phyloP scores from a whole-genome alignment of 2,113 vertebrate genomes.

The Eleginops maclovinus region DNA sequence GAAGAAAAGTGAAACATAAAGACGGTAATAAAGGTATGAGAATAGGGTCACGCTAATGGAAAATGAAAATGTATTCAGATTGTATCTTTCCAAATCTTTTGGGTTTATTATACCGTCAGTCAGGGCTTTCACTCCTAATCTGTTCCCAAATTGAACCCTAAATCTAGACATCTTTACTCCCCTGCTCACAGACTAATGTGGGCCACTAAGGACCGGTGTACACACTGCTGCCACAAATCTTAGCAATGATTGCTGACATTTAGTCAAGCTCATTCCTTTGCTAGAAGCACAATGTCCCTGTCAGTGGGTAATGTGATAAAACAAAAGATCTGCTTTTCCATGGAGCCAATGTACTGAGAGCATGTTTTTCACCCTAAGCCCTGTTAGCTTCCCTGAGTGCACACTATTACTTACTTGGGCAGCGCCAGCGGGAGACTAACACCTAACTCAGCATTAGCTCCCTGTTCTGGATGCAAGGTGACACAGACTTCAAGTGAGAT shows the following conservation, averaged over 20 bases:
- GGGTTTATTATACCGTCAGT: conserved; percentile 56
- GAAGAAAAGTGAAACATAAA: conserved; percentile 10
- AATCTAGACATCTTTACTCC: conserved; percentile 68
- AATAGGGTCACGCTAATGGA: not conserved
- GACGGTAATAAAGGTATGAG: not conserved
- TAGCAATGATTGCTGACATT: conserved; percentile 42
- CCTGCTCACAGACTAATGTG: conserved; percentile 55
- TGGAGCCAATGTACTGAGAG: conserved; percentile 15
- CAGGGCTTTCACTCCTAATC: conserved; percentile 63
- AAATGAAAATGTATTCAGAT: conserved; percentile 28
- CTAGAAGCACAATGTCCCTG: conserved; percentile 36
- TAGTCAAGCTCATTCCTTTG: conserved; percentile 36
- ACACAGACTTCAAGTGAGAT: conserved; percentile 38
- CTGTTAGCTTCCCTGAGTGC: not conserved
- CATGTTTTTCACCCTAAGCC: not conserved
- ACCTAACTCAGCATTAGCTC: conserved; percentile 48
- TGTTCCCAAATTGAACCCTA: conserved; percentile 55
- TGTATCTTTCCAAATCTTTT: conserved; percentile 37
- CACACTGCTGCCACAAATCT: conserved; percentile 37
- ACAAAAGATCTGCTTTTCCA: conserved; percentile 24
- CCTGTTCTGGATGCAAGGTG: conserved; percentile 40
- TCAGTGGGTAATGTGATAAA: conserved; percentile 31
- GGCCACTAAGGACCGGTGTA: conserved; percentile 28
- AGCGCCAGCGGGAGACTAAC: conserved; percentile 40
- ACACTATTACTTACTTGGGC: conserved; percentile 25